Base-by-base conservation (phyloP, 2,113 vertebrate genomes). In the Pipa parva region DNA sequence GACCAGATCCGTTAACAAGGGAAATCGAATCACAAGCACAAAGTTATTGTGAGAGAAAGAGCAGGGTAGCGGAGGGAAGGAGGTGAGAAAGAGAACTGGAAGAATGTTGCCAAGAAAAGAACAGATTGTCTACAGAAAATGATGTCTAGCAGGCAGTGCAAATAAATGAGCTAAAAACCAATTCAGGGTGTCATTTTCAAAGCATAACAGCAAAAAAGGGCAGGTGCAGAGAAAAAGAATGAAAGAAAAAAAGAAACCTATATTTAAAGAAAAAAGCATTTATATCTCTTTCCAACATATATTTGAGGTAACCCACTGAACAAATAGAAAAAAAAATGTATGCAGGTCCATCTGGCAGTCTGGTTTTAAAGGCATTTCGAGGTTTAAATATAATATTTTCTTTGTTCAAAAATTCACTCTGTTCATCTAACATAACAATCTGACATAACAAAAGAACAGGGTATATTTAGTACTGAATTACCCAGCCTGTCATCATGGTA, bases 1-100 rank as follows among this genome's bases (percentile, higher is more conserved):
- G 49, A 61, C 25, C 66, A 69, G 46, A 61, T 61, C 57, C 52
- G 66, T 61, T 69, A 69, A 69, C 66, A 69, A 60, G 66, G 61
- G 66, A 61, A 69, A 54, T 55, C 33, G 48, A 69, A 61, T 60
- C 66, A 69, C 66, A 69, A 69, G 66, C 48, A 61, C 33, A 29
- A 36, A 51, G 57, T 61, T 49, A 69, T 69, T 69, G 57, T 61
- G 66, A 69, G 54, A 69, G 22, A 42, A 57, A 69, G 52, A 60
- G 60, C 57, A 54, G 66, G 58, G 54, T 61, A 61, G 59, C 48
- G 61, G 36, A 25, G 58, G 48, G 46, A 69, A 54, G 51, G 52
- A 57, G 66, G 66, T 61, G 66, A 61, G 58, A 69, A 69, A 54
- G 58, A 69, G 66, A 31, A 69, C 26, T 69, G 58, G 17, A 69